A percentile compares a stretch with the other conserved stretches of the same genome.
phyloP scores from a whole-genome alignment of 2,797 vertebrate genomes.

The Hirundo rustica region DNA sequence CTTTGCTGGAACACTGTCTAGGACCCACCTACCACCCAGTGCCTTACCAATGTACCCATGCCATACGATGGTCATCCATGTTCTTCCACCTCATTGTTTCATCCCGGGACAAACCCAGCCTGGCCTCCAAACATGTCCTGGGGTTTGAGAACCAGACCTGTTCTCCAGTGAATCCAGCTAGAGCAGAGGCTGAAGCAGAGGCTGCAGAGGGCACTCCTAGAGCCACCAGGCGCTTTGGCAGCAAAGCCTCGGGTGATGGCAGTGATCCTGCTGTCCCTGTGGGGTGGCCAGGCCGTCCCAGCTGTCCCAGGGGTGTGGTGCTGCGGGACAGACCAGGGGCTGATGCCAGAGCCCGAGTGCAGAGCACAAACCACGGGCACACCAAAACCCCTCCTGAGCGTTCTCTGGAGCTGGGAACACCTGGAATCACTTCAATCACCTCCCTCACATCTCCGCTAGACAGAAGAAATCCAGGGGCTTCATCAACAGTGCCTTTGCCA shows the following conservation, averaged over 20 bases:
- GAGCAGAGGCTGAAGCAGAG: background rate
- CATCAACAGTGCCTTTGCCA: constrained; percentile 7
- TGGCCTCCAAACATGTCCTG: background rate
- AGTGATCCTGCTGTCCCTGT: background rate
- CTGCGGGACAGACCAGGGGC: background rate
- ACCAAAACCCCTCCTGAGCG: background rate
- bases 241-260: background rate
- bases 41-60: background rate
- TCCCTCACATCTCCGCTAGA: background rate
- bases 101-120: background rate
- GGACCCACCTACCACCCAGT: background rate
- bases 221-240: fast-evolving
- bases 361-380: background rate
- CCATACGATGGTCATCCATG: fast-evolving
- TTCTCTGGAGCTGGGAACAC: constrained; percentile 20
- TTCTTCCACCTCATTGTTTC: background rate
- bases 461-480: constrained; percentile 39
- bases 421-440: constrained; percentile 53
- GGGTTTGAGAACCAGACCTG: background rate
- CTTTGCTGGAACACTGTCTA: background rate
- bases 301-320: background rate
- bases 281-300: background rate
- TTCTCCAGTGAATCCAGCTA: background rate
- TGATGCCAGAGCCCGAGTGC: background rate
- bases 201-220: background rate